A percentile compares a stretch with the other conserved stretches of the same genome.
phyloP scores from a whole-genome alignment of 2,888 invertebrate genomes.

The Abrostola triplasia region DNA sequence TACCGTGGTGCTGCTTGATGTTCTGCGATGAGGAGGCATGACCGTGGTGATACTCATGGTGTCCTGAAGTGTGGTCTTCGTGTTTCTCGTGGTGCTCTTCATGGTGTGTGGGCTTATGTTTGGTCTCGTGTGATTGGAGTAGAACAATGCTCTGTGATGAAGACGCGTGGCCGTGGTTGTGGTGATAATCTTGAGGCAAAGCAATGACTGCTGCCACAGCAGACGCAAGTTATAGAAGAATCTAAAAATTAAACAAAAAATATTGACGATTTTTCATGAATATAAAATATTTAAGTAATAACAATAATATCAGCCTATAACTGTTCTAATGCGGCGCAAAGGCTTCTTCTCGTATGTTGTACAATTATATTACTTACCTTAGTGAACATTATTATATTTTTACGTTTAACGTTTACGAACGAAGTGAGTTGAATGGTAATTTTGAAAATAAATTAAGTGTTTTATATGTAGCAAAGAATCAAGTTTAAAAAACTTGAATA shows the following conservation, averaged over 20 bases:
- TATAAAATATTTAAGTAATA: background rate
- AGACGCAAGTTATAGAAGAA: background rate
- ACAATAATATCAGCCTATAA: too few relatives aligned
- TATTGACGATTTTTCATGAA: background rate
- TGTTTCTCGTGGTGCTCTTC: background rate
- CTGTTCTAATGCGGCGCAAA: too few relatives aligned
- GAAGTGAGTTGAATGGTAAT: background rate
- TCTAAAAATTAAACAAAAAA: background rate
- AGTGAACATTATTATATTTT: background rate
- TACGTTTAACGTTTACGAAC: background rate
- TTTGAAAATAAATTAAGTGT: background rate
- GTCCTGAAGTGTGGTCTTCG: background rate
- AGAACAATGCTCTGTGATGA: background rate
- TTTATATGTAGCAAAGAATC: background rate
- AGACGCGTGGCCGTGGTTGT: background rate
- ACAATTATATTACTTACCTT: too few relatives aligned
- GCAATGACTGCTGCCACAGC: background rate
- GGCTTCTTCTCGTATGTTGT: too few relatives aligned
- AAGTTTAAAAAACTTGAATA: background rate
- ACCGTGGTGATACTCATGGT: slow-evolving; percentile 38
- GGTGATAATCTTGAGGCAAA: background rate
- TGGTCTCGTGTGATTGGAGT: background rate
- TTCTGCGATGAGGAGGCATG: slow-evolving; percentile 64
- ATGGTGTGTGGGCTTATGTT: background rate
- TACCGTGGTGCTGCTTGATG: slow-evolving; percentile 61